These are phyloP conservation scores for Gnathonemus echidnorhynchus DNA, from an alignment of 2,113 vertebrate species.

Conservation along the genomic window DNA sequence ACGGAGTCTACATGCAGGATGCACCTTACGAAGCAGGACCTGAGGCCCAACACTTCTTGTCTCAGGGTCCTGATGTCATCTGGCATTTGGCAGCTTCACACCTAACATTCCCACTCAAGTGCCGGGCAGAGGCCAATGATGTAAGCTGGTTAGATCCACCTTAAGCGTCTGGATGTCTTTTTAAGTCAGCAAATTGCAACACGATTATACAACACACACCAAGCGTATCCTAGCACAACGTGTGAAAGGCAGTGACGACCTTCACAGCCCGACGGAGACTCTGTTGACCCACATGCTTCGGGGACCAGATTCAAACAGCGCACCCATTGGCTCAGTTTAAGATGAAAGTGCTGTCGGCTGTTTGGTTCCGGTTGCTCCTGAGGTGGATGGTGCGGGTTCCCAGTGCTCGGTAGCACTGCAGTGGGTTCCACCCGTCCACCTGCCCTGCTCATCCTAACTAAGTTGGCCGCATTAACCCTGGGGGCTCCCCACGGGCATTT, in stretches of 20 bases:
- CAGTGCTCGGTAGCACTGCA: neutral
- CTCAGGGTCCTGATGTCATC: neutral
- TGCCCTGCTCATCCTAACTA: neutral
- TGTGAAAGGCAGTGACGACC: neutral
- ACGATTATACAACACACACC: neutral
- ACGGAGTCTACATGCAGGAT: neutral
- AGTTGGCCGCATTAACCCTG: neutral
- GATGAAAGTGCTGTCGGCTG: neutral
- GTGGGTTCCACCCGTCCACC: neutral
- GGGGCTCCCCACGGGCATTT: neutral
- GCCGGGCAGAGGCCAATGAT: neutral
- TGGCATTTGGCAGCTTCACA: neutral
- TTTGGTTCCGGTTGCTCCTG: neutral
- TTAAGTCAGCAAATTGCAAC: neutral
- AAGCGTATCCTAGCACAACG: neutral
- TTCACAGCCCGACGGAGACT: neutral
- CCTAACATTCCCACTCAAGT: neutral
- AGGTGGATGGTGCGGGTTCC: neutral
- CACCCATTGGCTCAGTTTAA: neutral
- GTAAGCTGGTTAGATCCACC: neutral
- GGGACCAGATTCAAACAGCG: neutral
- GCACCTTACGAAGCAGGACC: neutral
- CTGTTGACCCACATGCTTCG: neutral
- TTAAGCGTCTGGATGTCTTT: neutral
- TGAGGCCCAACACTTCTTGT: neutral